Conservation (phyloP, 2,797 vertebrate genomes). For the Mus caroli region DNA sequence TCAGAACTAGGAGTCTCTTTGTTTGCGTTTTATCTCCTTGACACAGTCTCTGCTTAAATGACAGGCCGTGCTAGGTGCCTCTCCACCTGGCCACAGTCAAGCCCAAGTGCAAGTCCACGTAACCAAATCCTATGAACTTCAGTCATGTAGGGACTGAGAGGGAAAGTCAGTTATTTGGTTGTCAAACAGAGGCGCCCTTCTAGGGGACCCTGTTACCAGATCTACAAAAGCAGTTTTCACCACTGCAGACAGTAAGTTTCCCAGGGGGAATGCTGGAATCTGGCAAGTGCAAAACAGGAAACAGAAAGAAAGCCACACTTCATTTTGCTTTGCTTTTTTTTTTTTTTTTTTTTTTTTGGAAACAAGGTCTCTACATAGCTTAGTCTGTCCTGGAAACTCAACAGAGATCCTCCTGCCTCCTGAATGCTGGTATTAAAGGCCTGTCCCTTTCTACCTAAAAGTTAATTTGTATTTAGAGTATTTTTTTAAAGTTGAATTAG, state of each 20-base stretch:
- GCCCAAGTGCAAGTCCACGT: fast-evolving
- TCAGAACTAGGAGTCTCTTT: too few relatives aligned
- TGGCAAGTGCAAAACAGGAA: fast-evolving
- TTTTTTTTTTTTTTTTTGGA: background rate
- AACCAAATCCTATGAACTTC: fast-evolving
- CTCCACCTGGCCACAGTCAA: background rate
- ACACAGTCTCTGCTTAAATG: background rate
- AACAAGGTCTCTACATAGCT: background rate
- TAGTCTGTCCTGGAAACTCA: background rate
- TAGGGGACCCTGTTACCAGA: background rate
- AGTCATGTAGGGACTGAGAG: fast-evolving
- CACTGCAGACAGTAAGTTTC: background rate
- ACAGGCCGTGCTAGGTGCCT: fast-evolving
- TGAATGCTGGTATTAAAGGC: background rate
- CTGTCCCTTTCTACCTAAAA: background rate
- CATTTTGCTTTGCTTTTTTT: background rate
- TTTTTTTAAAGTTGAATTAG: too few relatives aligned
- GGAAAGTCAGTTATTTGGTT: background rate
- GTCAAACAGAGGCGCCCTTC: background rate
- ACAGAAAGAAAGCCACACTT: too few relatives aligned
- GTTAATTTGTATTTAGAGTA: too few relatives aligned
- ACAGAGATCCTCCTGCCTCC: background rate
- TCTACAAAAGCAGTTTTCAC: fast-evolving
- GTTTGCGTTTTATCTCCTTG: background rate
- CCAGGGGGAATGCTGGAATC: background rate